Conservation (phyloP, 2,888 invertebrate genomes). For the Ischnus inquisitorius region DNA sequence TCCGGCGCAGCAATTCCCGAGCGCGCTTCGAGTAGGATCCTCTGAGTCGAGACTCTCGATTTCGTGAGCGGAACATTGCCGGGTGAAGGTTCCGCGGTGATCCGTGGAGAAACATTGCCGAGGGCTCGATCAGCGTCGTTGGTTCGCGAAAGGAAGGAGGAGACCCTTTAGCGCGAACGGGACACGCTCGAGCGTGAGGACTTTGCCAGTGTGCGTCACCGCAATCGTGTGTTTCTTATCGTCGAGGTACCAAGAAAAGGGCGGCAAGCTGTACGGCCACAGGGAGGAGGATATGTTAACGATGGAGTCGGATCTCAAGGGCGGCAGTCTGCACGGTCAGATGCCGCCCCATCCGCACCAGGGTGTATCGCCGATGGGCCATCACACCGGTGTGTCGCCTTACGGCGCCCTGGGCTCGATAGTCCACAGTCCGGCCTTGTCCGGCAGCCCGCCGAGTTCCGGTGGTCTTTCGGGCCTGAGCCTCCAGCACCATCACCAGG, state of each 20-base stretch:
- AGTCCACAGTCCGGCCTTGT: slow-evolving; percentile 84
- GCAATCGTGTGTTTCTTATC: slow-evolving; percentile 21
- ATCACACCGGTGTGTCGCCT: slow-evolving; percentile 87
- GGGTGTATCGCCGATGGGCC: slow-evolving; percentile 88
- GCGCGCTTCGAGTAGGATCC: no score
- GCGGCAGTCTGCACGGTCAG: slow-evolving; percentile 94
- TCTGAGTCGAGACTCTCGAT: no score
- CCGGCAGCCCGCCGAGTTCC: slow-evolving; percentile 82
- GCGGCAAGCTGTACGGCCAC: slow-evolving; percentile 93
- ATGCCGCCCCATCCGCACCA: slow-evolving; percentile 94
- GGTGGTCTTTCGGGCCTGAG: slow-evolving; percentile 73
- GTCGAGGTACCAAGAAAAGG: slow-evolving; percentile 72
- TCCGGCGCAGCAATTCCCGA: no score
- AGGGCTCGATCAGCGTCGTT: no score
- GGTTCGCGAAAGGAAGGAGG: no score
- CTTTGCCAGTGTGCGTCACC: no score
- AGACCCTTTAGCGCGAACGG: no score
- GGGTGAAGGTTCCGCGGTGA: no score
- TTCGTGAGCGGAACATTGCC: no score
- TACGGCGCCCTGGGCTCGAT: slow-evolving; percentile 91
- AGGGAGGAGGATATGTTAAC: slow-evolving; percentile 95
- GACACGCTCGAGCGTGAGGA: no score
- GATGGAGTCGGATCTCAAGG: slow-evolving; percentile 96
- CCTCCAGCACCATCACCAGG: slow-evolving; percentile 83
- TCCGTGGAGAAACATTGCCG: no score